phyloP scores from a whole-genome alignment of 2,888 invertebrate species.

The Acrocyrtus sp. region DNA sequence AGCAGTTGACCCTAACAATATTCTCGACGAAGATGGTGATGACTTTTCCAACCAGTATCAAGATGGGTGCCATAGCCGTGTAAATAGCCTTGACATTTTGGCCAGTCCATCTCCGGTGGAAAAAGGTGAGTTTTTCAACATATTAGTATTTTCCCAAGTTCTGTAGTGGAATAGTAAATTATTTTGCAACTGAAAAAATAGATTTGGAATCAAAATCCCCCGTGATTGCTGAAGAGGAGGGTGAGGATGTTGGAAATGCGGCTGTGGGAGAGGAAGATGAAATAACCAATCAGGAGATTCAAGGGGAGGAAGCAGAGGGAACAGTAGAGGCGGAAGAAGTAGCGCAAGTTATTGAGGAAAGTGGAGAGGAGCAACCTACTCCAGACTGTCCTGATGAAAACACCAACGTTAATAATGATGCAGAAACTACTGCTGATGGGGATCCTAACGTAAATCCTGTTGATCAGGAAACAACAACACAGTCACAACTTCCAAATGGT shows the following conservation, averaged over 20 bases:
- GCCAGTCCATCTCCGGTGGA: no score
- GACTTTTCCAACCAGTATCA: neutral
- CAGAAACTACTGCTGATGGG: no score
- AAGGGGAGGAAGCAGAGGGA: neutral
- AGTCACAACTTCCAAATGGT: constrained; percentile 47
- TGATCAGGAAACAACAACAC: neutral
- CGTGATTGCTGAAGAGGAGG: neutral
- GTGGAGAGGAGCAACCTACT: neutral
- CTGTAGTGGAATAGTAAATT: neutral
- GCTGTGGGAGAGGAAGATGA: neutral
- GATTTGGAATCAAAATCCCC: no score
- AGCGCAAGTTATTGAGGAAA: constrained; percentile 2
- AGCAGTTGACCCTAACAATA: neutral
- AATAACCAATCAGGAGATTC: neutral
- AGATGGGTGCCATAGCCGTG: constrained; percentile 28
- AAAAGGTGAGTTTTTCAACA: neutral
- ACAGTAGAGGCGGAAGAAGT: neutral
- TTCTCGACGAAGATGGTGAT: constrained; percentile 8
- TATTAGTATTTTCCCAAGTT: neutral
- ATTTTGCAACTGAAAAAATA: no score
- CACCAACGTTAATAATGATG: neutral
- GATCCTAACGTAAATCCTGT: no score
- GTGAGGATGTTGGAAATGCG: neutral
- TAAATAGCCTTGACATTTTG: constrained; percentile 5
- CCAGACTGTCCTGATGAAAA: neutral